Base-by-base conservation (phyloP, 2,888 invertebrate species). In the Xanthorhoe spadicearia region DNA sequence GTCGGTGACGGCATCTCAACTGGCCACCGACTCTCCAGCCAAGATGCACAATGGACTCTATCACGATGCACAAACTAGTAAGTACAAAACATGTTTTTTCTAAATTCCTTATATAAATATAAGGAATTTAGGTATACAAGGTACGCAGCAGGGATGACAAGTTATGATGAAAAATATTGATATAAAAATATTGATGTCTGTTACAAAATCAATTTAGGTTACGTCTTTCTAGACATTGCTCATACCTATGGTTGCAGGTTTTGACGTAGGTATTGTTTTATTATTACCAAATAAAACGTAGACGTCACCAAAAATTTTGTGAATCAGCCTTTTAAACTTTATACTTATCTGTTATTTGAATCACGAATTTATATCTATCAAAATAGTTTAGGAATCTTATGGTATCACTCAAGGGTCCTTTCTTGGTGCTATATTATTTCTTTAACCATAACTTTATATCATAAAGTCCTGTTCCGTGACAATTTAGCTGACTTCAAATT, bases 11-110 rank as follows among this genome's bases (percentile, higher is more conserved):
- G 98, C 98, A 38, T 98, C 98, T 32, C 98, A 98, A 86, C 93
- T 98, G 64, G 98, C 98, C 76, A 97, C 97, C 35, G 98, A 98
- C 89, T 97, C 97, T 58, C 98, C 98, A 9, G 97, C 97, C 69
- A 96, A 97, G 88, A 95, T 97, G 94, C 96, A 95, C 85, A 96
- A 95, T 82, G 96, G 96, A 49, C 95, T 96, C 74, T 96, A 96
- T 84, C 94, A 95, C 80, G 96, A 96, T 76, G 90, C 94, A 74
- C 94, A 94, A 77, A 93, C 94, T 79, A 95, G 95, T 95, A 73
- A 94, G 95, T 64, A 43, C 13, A 13, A 7, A 13, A 7, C 6
- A 32, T 23, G 4, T 23, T 32, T 32, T 32, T 32, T 6, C 32
- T 32, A 7, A 32, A 32, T 32, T 32, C 32, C 32, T 23, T n/a